A percentile compares a stretch with the other conserved stretches of the same genome.
These are phyloP conservation scores for Sorex fumeus DNA, from an alignment of 2,113 vertebrate species.

Conservation along the genomic window DNA sequence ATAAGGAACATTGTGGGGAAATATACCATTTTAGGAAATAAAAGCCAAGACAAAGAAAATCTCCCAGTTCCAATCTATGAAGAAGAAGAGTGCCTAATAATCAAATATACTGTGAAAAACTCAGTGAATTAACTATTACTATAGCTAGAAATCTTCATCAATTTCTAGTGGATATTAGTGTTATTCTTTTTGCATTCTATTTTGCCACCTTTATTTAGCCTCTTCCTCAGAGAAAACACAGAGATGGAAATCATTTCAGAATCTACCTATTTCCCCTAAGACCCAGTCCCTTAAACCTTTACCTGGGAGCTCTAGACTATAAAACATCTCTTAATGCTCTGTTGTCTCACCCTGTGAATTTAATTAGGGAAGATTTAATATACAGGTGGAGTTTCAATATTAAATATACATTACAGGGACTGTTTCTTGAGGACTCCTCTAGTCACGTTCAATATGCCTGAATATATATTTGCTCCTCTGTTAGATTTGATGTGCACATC, in stretches of 20 bases:
- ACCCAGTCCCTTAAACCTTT: neutral
- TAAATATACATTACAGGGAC: neutral
- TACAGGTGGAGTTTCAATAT: neutral
- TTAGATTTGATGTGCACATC: neutral
- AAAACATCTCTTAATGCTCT: neutral
- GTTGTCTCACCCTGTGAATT: neutral
- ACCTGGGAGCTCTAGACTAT: neutral
- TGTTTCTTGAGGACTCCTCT: neutral
- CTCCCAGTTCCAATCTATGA: neutral
- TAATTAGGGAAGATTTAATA: neutral
- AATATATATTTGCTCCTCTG: neutral
- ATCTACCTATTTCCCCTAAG: neutral
- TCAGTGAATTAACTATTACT: neutral
- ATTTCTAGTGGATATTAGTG: neutral
- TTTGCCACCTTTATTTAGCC: neutral
- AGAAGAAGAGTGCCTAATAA: neutral
- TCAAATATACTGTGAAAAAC: neutral
- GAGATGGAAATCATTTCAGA: neutral
- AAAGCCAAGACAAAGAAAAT: neutral
- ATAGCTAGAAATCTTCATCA: neutral
- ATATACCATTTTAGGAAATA: neutral
- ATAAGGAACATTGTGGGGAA: neutral
- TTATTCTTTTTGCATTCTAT: neutral
- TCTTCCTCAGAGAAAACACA: neutral
- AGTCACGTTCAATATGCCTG: neutral